phyloP scores from a whole-genome alignment of 2,888 invertebrate genomes.

The Caenorhabditis sp. region DNA sequence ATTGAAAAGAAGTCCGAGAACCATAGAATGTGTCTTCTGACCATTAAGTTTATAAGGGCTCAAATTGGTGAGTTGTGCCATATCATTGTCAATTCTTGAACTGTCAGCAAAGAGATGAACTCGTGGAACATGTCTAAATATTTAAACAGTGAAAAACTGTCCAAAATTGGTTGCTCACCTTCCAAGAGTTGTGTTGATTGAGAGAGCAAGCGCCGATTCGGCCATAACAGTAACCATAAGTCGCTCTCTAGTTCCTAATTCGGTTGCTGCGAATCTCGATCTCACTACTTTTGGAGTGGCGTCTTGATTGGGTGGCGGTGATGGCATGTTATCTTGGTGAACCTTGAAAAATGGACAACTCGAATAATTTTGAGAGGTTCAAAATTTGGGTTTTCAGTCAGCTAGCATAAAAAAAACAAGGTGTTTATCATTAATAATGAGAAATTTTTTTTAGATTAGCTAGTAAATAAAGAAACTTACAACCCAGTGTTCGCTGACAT shows the following conservation, averaged over 20 bases:
- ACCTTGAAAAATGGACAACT: conserved; percentile 13
- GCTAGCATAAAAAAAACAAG: no score
- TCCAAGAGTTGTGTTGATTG: conserved; percentile 87
- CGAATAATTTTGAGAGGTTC: not conserved
- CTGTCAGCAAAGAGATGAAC: conserved; percentile 61
- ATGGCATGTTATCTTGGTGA: conserved; percentile 38
- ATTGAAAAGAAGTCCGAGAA: conserved; percentile 47
- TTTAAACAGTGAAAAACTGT: not conserved
- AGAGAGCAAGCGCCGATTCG: conserved; percentile 81
- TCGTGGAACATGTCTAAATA: conserved; percentile 30
- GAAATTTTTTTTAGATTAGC: not conserved
- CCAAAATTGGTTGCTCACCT: conserved; percentile 76
- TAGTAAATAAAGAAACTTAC: conserved; percentile 9
- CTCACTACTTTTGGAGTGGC: conserved; percentile 73
- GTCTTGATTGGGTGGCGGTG: conserved; percentile 37
- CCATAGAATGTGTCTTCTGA: conserved; percentile 51
- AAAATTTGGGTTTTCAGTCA: not conserved
- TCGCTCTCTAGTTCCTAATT: conserved; percentile 89
- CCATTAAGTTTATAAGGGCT: conserved; percentile 56
- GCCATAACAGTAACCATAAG: conserved; percentile 84
- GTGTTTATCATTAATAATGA: not conserved
- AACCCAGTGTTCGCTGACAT: conserved; percentile 41
- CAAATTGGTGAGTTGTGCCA: conserved; percentile 56
- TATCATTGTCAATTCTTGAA: conserved; percentile 58
- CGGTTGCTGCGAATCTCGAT: conserved; percentile 92